Evolutionary conservation across 2,888 invertebrate species (phyloP), one percentile per base, ranked within the genome.

Genomic region (Himalopsyche japonica): DNA sequence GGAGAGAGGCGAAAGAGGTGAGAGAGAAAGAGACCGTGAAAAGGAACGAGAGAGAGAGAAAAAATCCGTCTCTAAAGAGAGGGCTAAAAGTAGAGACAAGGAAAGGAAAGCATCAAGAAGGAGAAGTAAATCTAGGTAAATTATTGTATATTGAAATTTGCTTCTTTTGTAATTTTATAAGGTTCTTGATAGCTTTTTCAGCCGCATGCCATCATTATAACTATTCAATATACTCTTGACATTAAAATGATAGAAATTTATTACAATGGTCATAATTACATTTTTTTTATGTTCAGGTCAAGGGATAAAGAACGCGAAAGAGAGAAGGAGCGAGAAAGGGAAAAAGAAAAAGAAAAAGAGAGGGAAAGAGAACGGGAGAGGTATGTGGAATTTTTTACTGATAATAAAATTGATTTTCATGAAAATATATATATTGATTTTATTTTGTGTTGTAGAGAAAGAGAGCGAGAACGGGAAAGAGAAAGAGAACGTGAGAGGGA

Each of bases 391-490:
- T 20, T 20, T 20, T 20, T 8, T 6, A 4, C 5, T 20, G 20
- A 7, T 20, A 10, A 24, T 20, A 57, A 57, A 6, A 57, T 3
- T 57, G 20, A 7, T 57, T 57, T n/a, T 8, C 4, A 20, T 7
- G 24, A 8, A 57, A 57, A 7, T 57, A 57, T 57, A 20, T 49
- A 64, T 32, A 24, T 81, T 78, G 24, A 64, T 82, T 79, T 86
- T 82, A 85, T 64, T 89, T 88, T 79, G 81, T 91, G 91, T 87
- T 91, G 91, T 15, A 90, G 90, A 87, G 90, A 90, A 87, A 88
- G 89, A 86, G 89, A 90, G 85, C 89, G 90, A 47, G 86, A 87
- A 89, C 94, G 94, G 86, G 95, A 95, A 89, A 87, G 89, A 47
- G 84, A 86, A 37, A 76, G 84, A 88, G 93, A 1, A 93, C 86